These are phyloP conservation scores for Ceyx melanurus DNA, from an alignment of 2,113 vertebrate species.

Conservation along the genomic window DNA sequence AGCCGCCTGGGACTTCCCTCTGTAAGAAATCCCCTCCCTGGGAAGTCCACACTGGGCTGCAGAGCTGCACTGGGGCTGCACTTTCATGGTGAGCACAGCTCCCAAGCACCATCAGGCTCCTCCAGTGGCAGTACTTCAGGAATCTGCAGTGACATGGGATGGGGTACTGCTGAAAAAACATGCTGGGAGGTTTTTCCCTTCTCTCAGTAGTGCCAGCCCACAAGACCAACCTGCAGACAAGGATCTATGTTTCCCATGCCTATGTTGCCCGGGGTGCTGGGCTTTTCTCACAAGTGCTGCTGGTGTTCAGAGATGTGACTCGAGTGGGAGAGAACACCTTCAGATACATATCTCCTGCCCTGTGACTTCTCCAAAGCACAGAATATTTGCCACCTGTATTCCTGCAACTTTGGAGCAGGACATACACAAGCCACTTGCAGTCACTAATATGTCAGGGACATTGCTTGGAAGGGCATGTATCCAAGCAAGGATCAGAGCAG, in stretches of 20 bases:
- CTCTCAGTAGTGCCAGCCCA: background rate
- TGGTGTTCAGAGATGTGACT: background rate
- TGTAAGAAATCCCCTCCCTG: slow-evolving; percentile 10
- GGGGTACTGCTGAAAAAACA: background rate
- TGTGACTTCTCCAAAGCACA: background rate
- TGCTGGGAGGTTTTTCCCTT: background rate
- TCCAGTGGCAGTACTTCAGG: background rate
- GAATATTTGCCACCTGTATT: background rate
- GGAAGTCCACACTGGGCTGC: background rate
- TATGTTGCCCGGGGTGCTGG: background rate
- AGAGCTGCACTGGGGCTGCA: background rate
- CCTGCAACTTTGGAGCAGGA: background rate
- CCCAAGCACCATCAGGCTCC: background rate
- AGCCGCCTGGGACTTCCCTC: background rate
- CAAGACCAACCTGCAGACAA: background rate
- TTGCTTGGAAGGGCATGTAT: background rate
- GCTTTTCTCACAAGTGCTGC: background rate
- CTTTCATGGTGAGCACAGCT: background rate
- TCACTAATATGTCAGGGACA: background rate
- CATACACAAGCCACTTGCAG: background rate
- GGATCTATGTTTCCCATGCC: background rate
- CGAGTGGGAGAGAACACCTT: background rate
- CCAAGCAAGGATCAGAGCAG: background rate
- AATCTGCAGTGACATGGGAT: background rate
- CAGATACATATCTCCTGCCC: background rate